These are phyloP conservation scores for Scolopax bukidnonensis DNA, from an alignment of 2,797 vertebrate genomes.

Conservation along the genomic window DNA sequence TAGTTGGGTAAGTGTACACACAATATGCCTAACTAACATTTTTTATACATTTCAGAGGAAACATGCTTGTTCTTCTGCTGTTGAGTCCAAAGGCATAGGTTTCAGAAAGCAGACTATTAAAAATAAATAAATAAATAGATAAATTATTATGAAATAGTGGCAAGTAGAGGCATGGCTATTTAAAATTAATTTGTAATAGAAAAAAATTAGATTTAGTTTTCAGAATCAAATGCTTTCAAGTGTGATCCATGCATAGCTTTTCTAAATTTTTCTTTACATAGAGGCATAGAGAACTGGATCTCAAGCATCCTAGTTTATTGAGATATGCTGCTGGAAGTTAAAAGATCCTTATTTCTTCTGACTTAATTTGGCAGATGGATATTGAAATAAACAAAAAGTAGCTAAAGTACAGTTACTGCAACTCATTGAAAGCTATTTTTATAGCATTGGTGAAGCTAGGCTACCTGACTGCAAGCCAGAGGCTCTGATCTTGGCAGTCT, in stretches of 20 bases:
- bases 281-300: background rate
- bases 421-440: background rate
- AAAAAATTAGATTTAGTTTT: background rate
- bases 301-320: background rate
- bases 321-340: background rate
- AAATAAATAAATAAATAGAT: background rate
- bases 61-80: background rate
- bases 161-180: background rate
- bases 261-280: background rate
- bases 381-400: background rate
- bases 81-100: background rate
- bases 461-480: background rate
- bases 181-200: background rate
- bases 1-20: background rate
- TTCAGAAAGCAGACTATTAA: background rate
- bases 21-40: background rate
- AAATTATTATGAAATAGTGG: background rate
- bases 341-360: background rate
- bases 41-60: background rate
- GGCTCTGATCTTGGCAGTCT: background rate
- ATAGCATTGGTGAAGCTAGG: background rate
- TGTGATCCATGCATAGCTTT: background rate
- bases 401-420: background rate
- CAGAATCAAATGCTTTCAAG: background rate
- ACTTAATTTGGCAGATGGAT: background rate